phyloP scores from a whole-genome alignment of 2,113 vertebrate genomes.

The Scomber colias region DNA sequence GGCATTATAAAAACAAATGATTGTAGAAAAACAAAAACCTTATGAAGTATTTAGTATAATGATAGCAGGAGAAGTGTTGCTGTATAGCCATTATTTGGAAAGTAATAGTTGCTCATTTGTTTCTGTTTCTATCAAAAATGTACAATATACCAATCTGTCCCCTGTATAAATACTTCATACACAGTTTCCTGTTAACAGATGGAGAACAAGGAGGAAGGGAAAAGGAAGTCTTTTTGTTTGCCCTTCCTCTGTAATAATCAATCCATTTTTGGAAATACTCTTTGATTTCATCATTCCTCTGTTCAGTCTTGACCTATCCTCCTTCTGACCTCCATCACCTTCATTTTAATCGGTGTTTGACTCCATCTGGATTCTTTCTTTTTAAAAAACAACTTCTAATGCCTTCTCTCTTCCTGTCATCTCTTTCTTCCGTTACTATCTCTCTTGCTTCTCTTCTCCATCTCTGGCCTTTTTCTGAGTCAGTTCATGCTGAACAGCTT shows the following conservation, averaged over 20 bases:
- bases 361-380: conserved; percentile 17
- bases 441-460: conserved; percentile 29
- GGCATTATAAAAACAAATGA: not conserved
- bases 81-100: conserved; percentile 16
- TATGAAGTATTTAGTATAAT: not conserved
- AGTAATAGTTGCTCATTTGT: not conserved
- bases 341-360: conserved; percentile 14
- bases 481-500: conserved; percentile 53
- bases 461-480: conserved; percentile 24
- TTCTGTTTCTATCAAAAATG: not conserved
- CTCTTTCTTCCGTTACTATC: not conserved
- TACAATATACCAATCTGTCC: not conserved
- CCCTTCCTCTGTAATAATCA: not conserved
- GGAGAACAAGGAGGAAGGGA: conserved; percentile 25
- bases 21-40: not conserved
- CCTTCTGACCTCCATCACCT: conserved; percentile 4
- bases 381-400: conserved; percentile 4
- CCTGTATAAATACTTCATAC: not conserved
- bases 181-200: conserved; percentile 38
- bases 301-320: conserved; percentile 22
- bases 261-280: conserved; percentile 54
- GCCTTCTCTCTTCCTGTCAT: not conserved
- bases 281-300: conserved; percentile 7
- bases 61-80: not conserved
- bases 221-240: conserved; percentile 47